These are phyloP conservation scores for Sebastes ruberrimus DNA, from an alignment of 2,797 vertebrate species.

Conservation along the genomic window DNA sequence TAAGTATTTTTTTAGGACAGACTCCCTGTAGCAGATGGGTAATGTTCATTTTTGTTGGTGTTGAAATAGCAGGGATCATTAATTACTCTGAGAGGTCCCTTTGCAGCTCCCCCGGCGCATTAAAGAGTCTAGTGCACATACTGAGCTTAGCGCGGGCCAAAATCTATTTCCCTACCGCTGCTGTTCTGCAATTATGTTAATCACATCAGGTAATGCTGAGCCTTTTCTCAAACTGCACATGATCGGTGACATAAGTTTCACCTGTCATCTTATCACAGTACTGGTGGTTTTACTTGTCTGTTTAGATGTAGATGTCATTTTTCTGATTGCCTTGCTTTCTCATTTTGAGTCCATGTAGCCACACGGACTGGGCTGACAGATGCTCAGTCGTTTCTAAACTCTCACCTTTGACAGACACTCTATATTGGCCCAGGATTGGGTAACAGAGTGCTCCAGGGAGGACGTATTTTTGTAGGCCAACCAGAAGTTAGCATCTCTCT, in stretches of 20 bases:
- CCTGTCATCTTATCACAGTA: neutral
- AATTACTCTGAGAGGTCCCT: constrained; percentile 24
- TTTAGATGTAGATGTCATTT: neutral
- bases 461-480: too few species aligned
- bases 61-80: constrained; percentile 31
- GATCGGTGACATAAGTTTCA: neutral
- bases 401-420: neutral
- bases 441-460: too few species aligned
- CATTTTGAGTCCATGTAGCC: neutral
- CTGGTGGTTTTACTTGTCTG: neutral
- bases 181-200: neutral
- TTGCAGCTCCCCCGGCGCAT: neutral
- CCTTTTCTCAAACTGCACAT: neutral
- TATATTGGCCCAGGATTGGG: too few species aligned
- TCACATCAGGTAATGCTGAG: neutral
- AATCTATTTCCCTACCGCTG: neutral
- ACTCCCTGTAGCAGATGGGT: constrained; percentile 14
- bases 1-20: neutral
- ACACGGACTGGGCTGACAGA: neutral
- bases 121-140: neutral
- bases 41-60: constrained; percentile 16
- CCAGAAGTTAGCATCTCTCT: too few species aligned
- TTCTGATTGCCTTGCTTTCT: neutral
- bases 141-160: neutral
- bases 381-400: constrained; percentile 7